phyloP scores from a whole-genome alignment of 2,113 vertebrate species.

The Oryzias curvinotus region DNA sequence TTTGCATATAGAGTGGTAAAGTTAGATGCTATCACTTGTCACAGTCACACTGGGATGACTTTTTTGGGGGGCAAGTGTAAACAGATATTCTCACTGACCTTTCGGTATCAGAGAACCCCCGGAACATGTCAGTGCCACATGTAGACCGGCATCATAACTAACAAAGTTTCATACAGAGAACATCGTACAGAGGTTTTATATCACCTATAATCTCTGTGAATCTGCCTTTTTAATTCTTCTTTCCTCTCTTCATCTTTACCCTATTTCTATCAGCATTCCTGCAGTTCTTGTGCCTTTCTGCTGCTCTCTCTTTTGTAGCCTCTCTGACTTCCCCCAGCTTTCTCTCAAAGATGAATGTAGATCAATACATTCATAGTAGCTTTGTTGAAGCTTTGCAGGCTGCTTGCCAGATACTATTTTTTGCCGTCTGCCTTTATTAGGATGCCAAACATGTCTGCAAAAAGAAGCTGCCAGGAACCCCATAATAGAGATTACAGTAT shows the following conservation, averaged over 20 bases:
- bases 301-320: background rate
- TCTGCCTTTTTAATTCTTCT: background rate
- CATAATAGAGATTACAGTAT: slow-evolving; percentile 23
- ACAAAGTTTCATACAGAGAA: background rate
- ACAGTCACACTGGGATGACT: no score
- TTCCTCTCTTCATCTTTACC: background rate
- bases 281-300: slow-evolving; percentile 9
- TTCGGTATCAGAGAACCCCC: no score
- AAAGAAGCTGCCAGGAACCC: slow-evolving; percentile 31
- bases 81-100: no score
- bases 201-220: background rate
- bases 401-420: slow-evolving; percentile 41
- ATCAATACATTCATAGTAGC: slow-evolving; percentile 60
- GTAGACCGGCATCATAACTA: no score
- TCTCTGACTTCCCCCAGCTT: background rate
- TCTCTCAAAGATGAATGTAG: slow-evolving; percentile 51
- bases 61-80: no score
- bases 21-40: no score
- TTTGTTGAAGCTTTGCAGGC: slow-evolving; percentile 38
- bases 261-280: slow-evolving; percentile 14
- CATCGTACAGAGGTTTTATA: slow-evolving; percentile 11
- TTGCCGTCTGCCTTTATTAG: slow-evolving; percentile 42
- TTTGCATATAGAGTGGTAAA: no score
- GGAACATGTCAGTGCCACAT: no score
- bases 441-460: slow-evolving; percentile 40